Percentiles rank a stretch among this genome's conserved stretches.
Conservation (phyloP, 2,797 vertebrate genomes). For the Phylloscopus collybita region DNA sequence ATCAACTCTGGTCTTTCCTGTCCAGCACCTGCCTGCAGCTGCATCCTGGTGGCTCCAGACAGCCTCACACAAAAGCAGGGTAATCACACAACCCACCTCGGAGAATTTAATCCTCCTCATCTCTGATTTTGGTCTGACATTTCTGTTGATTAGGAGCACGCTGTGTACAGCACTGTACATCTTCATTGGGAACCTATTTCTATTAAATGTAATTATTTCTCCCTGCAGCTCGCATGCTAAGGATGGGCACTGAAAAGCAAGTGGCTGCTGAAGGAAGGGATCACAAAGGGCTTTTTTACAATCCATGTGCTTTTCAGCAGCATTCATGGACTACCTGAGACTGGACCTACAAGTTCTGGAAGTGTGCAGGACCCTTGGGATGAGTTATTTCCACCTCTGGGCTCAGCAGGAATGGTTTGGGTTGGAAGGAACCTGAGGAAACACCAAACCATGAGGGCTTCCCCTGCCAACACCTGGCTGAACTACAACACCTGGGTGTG, state of each 20-base stretch:
- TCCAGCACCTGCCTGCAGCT: background rate
- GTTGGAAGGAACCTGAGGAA: background rate
- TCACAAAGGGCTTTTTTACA: background rate
- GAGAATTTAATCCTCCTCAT: constrained; percentile 40
- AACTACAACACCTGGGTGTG: background rate
- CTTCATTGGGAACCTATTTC: constrained; percentile 37
- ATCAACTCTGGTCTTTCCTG: background rate
- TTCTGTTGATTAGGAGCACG: constrained; percentile 54
- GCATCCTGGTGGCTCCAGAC: background rate
- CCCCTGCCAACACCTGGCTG: background rate
- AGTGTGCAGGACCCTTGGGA: background rate
- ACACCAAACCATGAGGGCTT: background rate
- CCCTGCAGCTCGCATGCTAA: background rate
- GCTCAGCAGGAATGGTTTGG: background rate
- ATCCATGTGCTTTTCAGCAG: background rate
- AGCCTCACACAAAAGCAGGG: background rate
- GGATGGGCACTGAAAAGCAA: background rate
- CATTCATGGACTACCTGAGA: background rate
- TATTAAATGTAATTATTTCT: constrained; percentile 50
- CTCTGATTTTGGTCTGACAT: constrained; percentile 19
- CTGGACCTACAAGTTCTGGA: background rate
- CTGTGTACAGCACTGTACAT: background rate
- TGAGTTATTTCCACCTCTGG: background rate
- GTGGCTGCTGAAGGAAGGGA: background rate
- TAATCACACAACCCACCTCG: background rate